These are phyloP conservation scores for Turnix velox DNA, from an alignment of 2,113 vertebrate species.

Conservation along the genomic window DNA sequence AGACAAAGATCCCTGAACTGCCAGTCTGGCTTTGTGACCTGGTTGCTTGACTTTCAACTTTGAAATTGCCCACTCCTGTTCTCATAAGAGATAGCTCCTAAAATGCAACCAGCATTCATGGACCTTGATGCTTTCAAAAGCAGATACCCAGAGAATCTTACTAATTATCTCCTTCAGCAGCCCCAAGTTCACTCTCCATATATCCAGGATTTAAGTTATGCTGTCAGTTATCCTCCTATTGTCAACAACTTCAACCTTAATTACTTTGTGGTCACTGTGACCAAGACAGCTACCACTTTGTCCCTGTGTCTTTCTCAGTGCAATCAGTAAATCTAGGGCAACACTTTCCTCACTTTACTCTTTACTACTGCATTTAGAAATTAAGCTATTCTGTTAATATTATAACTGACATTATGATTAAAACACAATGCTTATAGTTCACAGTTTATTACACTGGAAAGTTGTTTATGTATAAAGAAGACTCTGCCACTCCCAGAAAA, in stretches of 20 bases:
- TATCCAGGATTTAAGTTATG: accelerated
- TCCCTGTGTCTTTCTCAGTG: not conserved
- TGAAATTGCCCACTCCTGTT: not conserved
- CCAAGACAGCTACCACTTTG: not conserved
- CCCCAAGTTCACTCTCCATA: accelerated
- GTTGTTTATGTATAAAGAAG: not conserved
- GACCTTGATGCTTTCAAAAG: not conserved
- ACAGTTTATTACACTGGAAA: not conserved
- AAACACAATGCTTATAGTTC: not conserved
- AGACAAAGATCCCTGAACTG: not conserved
- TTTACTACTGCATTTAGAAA: not conserved
- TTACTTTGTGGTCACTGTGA: not conserved
- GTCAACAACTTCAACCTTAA: not conserved
- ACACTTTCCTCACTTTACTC: not conserved
- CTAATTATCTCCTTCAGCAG: not conserved
- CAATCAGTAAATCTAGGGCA: not conserved
- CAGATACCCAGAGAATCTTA: not conserved
- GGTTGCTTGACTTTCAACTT: not conserved
- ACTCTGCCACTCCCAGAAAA: not conserved
- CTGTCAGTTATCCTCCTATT: not conserved
- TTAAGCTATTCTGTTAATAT: not conserved
- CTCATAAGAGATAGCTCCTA: not conserved
- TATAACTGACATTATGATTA: not conserved
- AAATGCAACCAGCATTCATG: not conserved
- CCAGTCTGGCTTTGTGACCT: not conserved